These are phyloP conservation scores for Tholera decimalis DNA, from an alignment of 2,888 invertebrate genomes.

Conservation along the genomic window DNA sequence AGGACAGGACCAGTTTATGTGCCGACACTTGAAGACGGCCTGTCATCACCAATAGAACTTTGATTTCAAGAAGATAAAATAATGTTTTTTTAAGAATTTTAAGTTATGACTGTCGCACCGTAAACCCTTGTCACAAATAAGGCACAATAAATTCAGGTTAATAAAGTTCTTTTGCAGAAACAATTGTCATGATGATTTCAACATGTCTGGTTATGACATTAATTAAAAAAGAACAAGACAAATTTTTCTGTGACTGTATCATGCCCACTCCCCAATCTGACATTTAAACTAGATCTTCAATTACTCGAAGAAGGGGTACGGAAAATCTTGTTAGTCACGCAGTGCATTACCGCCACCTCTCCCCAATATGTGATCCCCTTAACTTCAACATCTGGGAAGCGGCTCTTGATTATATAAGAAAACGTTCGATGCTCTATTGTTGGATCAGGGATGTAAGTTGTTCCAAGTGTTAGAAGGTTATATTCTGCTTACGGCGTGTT, in stretches of 20 bases:
- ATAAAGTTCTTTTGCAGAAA: background rate
- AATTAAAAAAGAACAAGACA: constrained; percentile 1
- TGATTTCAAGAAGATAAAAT: background rate
- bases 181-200: background rate
- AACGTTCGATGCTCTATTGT: constrained; percentile 82
- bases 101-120: background rate
- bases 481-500: constrained; percentile 65
- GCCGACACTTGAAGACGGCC: too few relatives aligned
- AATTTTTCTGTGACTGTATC: background rate
- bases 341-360: constrained; percentile 34
- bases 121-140: background rate
- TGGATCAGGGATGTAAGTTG: constrained; percentile 77
- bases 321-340: constrained; percentile 52
- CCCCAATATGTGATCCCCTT: constrained; percentile 50
- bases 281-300: constrained; percentile 12
- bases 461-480: constrained; percentile 70
- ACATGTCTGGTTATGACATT: background rate
- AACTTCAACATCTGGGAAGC: constrained; percentile 71
- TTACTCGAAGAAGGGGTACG: constrained; percentile 16
- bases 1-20: too few relatives aligned
- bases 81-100: too few relatives aligned
- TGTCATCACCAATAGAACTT: too few relatives aligned
- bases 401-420: constrained; percentile 85
- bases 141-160: background rate
- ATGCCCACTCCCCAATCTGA: background rate